Evolutionary conservation across 2,888 invertebrate genomes (phyloP), one percentile per base, ranked within the genome.

Genomic region (Ophion obscuratus): DNA sequence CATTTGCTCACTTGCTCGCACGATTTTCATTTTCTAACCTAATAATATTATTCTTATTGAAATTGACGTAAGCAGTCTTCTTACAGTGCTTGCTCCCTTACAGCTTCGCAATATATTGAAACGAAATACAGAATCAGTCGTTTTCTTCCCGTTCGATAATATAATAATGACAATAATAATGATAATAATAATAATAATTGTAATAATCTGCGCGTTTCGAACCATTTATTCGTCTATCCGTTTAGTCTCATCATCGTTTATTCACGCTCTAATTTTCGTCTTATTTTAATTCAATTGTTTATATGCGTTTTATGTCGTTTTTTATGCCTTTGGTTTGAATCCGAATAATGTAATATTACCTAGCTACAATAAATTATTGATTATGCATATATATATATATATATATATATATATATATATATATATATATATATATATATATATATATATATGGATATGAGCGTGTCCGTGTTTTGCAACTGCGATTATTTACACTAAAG

Each of bases 21-120:
- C 57, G 24, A 36, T 57, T 68, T 64, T 78, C 64, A 71, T 83
- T 87, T 76, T 70, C 85, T 88, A 92, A 92, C 89, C 91, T 91
- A 91, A 91, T 91, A 90, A 82, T 61, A 61, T 61, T 9, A 89
- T 89, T 82, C 89, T 92, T 91, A 91, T 92, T 90, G 92, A 93
- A 93, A 93, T 93, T 93, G 93, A 93, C 93, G 88, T 92, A 92
- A 92, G 92, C 93, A 93, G 93, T 93, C 93, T 93, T 93, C 91
- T 92, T 92, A 93, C 92, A 92, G 93, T 91, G 92, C 92, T 93
- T 92, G 92, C 92, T 91, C 92, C 92, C 91, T 89, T 91, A 90
- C 91, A 91, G 92, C 92, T 90, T 90, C 85, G 90, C 91, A 90
- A 91, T 74, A 62, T 67, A 91, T 90, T 87, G 85, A 90, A 91